These are phyloP conservation scores for Callyntrura sp. DNA, from an alignment of 2,888 invertebrate species.

Conservation along the genomic window DNA sequence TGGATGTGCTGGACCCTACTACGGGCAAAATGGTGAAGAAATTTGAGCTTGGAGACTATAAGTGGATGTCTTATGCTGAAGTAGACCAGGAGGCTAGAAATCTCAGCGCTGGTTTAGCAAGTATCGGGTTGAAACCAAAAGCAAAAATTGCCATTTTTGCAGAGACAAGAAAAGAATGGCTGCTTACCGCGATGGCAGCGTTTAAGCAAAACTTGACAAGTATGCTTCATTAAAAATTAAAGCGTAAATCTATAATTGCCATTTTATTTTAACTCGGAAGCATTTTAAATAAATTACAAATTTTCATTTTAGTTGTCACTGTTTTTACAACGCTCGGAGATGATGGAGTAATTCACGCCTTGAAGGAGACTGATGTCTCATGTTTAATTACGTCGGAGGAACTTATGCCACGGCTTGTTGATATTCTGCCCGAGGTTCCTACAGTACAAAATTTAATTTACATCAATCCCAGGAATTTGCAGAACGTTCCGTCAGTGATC, in stretches of 20 bases:
- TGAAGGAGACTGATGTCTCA: slow-evolving; percentile 98
- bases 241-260: not conserved
- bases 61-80: slow-evolving; percentile 94
- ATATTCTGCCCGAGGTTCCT: slow-evolving; percentile 90
- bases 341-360: slow-evolving; percentile 98
- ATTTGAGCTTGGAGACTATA: slow-evolving; percentile 97
- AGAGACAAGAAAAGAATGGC: slow-evolving; percentile 99
- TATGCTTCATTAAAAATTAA: slow-evolving; percentile 84
- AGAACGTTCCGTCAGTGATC: not conserved
- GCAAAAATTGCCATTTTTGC: slow-evolving; percentile 97
- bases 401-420: slow-evolving; percentile 95
- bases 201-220: slow-evolving; percentile 97
- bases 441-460: slow-evolving; percentile 92
- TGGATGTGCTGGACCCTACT: slow-evolving; percentile 95
- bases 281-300: not conserved
- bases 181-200: slow-evolving; percentile 97
- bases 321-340: slow-evolving; percentile 99
- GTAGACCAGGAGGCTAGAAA: slow-evolving; percentile 91
- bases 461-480: slow-evolving; percentile 90
- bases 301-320: slow-evolving; percentile 91
- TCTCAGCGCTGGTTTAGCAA: slow-evolving; percentile 94
- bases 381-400: slow-evolving; percentile 97
- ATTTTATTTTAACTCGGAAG: not conserved
- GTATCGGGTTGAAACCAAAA: slow-evolving; percentile 90
- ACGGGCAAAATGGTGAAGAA: slow-evolving; percentile 85